A percentile compares a stretch with the other conserved stretches of the same genome.
Evolutionary conservation across 2,113 vertebrate species (phyloP).

Genomic region (Percina caprodes): DNA sequence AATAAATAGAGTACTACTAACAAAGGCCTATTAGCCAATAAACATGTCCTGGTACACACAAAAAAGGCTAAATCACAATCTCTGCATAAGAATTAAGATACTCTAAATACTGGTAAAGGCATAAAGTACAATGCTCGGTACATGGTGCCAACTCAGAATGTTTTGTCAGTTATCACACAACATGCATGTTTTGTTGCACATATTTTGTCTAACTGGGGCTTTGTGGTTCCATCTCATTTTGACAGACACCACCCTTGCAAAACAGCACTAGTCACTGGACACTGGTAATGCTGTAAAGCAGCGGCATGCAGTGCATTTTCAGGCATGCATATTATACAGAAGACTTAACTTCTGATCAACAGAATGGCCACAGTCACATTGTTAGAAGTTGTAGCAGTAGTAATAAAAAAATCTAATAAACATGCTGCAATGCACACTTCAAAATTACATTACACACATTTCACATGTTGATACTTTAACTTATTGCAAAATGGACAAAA

Average conservation of each 20-base stretch:
- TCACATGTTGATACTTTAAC: neutral
- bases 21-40: conserved; percentile 84
- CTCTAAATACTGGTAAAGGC: conserved; percentile 59
- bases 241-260: conserved; percentile 27
- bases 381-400: neutral
- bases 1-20: conserved; percentile 86
- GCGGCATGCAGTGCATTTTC: conserved; percentile 2
- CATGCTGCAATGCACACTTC: neutral
- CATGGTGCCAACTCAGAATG: conserved; percentile 40
- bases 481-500: neutral
- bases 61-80: conserved; percentile 75
- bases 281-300: conserved; percentile 34
- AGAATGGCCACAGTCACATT: neutral
- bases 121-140: conserved; percentile 44
- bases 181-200: conserved; percentile 58
- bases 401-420: conserved; percentile 4
- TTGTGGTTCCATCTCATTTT: conserved; percentile 46
- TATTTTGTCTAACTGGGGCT: conserved; percentile 46
- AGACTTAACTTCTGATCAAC: conserved; percentile 2
- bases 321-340: neutral
- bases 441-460: neutral
- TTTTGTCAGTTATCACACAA: conserved; percentile 56
- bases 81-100: conserved; percentile 75
- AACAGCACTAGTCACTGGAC: conserved; percentile 35
- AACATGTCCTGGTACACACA: conserved; percentile 81